Conservation (phyloP, 2,888 invertebrate genomes). For the Trisateles emortualis region DNA sequence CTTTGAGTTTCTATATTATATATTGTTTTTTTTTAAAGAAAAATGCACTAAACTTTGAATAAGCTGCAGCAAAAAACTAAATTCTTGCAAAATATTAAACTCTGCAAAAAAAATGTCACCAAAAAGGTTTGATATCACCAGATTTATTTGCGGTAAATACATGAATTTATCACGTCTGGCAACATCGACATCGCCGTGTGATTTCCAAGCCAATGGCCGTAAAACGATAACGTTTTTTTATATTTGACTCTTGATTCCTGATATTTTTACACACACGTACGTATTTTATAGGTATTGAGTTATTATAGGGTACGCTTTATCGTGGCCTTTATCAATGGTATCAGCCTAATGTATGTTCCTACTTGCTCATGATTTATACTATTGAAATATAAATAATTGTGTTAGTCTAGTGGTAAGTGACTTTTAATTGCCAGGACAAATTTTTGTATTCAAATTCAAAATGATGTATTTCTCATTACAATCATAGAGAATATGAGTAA, state of each 20-base stretch:
- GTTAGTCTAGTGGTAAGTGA: no score
- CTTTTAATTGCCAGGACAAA: no score
- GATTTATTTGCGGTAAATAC: constrained; percentile 20
- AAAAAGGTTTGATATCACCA: constrained; percentile 23
- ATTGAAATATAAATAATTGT: no score
- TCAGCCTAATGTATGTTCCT: neutral
- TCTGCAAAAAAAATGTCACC: constrained; percentile 3
- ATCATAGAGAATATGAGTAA: no score
- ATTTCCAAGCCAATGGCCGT: constrained; percentile 46
- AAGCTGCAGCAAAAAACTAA: no score
- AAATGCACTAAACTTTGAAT: no score
- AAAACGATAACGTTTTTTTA: constrained; percentile 46
- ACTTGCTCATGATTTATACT: neutral
- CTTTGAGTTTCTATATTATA: no score
- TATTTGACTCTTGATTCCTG: constrained; percentile 25
- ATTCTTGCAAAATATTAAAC: neutral
- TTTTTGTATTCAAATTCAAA: no score
- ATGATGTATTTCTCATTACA: no score
- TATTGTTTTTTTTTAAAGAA: no score
- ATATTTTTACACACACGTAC: constrained; percentile 18
- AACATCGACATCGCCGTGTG: constrained; percentile 28
- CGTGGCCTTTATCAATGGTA: neutral
- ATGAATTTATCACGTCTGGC: constrained; percentile 41
- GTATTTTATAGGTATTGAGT: constrained; percentile 26
- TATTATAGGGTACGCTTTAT: neutral